phyloP scores from a whole-genome alignment of 2,888 invertebrate genomes.

The Polymixis lichenea region DNA sequence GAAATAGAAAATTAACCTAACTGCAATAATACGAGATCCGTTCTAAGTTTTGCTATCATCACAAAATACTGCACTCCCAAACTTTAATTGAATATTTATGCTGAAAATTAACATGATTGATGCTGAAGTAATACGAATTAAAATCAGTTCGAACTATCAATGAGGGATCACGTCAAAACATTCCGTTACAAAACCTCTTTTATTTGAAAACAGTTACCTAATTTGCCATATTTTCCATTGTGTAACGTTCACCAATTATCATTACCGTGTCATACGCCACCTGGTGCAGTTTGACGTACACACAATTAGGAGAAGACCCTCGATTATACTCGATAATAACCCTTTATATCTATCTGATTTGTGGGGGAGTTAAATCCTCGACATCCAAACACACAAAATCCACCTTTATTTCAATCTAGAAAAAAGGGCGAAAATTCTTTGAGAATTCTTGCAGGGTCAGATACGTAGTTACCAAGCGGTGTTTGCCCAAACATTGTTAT shows the following conservation, averaged over 20 bases:
- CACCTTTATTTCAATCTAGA: slow-evolving; percentile 29
- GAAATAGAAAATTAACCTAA: not conserved
- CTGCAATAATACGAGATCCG: not conserved
- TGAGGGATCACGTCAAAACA: slow-evolving; percentile 45
- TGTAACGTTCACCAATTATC: slow-evolving; percentile 63
- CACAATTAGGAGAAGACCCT: slow-evolving; percentile 66
- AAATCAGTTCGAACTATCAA: slow-evolving; percentile 37
- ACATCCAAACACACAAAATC: slow-evolving; percentile 38
- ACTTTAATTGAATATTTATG: not conserved
- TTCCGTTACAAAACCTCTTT: slow-evolving; percentile 29
- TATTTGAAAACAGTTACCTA: slow-evolving; percentile 53
- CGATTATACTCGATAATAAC: slow-evolving; percentile 72
- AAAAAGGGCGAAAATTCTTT: slow-evolving; percentile 35
- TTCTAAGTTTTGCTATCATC: not conserved
- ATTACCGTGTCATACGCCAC: slow-evolving; percentile 69
- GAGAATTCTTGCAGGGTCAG: slow-evolving; percentile 47
- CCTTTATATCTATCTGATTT: slow-evolving; percentile 74
- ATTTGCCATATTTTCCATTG: slow-evolving; percentile 59
- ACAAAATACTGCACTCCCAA: too few species aligned
- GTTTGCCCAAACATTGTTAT: slow-evolving; percentile 79
- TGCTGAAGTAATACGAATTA: slow-evolving; percentile 41
- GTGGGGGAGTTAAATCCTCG: slow-evolving; percentile 67
- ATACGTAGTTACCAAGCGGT: slow-evolving; percentile 64
- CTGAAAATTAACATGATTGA: slow-evolving; percentile 10
- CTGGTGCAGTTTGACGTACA: slow-evolving; percentile 66